These are phyloP conservation scores for Notechis scutatus DNA, from an alignment of 2,113 vertebrate species.

Conservation along the genomic window DNA sequence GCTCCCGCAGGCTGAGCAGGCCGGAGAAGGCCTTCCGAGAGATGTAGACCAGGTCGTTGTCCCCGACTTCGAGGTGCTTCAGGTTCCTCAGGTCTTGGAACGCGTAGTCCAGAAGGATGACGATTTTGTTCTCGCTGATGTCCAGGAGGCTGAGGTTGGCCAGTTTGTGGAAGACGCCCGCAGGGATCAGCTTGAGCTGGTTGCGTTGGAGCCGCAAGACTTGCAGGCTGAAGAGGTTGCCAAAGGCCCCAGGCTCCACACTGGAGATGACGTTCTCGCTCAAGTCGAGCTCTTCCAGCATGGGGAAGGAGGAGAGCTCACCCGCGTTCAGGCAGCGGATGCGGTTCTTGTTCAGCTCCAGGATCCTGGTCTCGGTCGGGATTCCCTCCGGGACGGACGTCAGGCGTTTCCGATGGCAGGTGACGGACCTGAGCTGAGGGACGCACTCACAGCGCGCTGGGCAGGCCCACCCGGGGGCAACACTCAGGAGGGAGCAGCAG, in stretches of 20 bases:
- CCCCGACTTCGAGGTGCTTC: constrained; percentile 86
- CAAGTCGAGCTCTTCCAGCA: constrained; percentile 89
- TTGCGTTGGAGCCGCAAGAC: constrained; percentile 84
- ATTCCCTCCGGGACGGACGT: constrained; percentile 87
- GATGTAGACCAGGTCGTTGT: constrained; percentile 97
- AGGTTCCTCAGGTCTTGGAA: constrained; percentile 90
- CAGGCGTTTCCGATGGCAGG: constrained; percentile 85
- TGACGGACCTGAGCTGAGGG: constrained; percentile 74
- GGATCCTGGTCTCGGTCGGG: constrained; percentile 80
- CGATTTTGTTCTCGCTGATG: constrained; percentile 93
- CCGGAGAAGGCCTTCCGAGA: constrained; percentile 91
- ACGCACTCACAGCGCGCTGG: constrained; percentile 90
- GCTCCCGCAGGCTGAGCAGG: constrained; percentile 81
- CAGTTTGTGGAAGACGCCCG: constrained; percentile 88
- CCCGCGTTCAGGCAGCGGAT: constrained; percentile 90
- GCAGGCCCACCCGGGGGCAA: constrained; percentile 60
- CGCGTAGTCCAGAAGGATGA: constrained; percentile 91
- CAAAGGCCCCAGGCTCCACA: constrained; percentile 91
- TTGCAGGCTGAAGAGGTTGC: constrained; percentile 81
- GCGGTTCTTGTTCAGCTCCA: constrained; percentile 91
- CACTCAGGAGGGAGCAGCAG: constrained; percentile 67
- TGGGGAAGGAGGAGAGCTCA: constrained; percentile 78
- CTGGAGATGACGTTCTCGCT: constrained; percentile 91
- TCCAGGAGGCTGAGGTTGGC: constrained; percentile 90
- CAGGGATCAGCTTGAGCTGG: constrained; percentile 90